phyloP scores from a whole-genome alignment of 2,888 invertebrate genomes.

The Pheosia tremula region DNA sequence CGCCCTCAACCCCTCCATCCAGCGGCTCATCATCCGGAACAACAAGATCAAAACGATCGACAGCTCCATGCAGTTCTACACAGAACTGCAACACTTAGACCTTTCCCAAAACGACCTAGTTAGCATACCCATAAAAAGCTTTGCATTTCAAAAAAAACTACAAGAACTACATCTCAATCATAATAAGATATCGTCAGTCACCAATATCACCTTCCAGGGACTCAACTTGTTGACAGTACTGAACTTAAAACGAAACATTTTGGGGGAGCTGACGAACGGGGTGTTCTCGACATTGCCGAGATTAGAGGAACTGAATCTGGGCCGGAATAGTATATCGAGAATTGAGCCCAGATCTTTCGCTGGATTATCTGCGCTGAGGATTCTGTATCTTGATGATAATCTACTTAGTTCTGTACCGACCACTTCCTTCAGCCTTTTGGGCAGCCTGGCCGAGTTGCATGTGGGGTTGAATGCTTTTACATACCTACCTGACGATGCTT shows the following conservation, averaged over 20 bases:
- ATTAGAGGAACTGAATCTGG: conserved; percentile 93
- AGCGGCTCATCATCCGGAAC: conserved; percentile 92
- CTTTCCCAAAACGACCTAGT: conserved; percentile 93
- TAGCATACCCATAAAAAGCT: conserved; percentile 91
- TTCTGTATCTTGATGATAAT: conserved; percentile 94
- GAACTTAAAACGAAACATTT: conserved; percentile 91
- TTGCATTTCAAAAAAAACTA: conserved; percentile 91
- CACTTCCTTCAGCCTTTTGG: conserved; percentile 88
- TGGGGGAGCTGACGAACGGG: conserved; percentile 90
- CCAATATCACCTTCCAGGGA: conserved; percentile 92
- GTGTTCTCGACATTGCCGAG: conserved; percentile 90
- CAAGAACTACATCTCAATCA: conserved; percentile 93
- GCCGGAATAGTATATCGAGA: conserved; percentile 92
- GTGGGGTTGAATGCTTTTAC: conserved; percentile 93
- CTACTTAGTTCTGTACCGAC: conserved; percentile 91
- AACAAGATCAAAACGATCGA: conserved; percentile 95
- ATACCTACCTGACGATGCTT: conserved; percentile 90
- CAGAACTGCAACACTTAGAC: conserved; percentile 93
- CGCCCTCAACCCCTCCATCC: conserved; percentile 95
- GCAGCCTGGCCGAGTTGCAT: conserved; percentile 92
- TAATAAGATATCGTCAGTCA: conserved; percentile 92
- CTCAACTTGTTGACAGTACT: conserved; percentile 91
- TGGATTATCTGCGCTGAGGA: conserved; percentile 89
- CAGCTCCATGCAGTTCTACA: conserved; percentile 95
- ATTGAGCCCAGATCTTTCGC: conserved; percentile 92